Evolutionary conservation across 2,888 invertebrate species (phyloP).

Genomic region (Taphrorychus bicolor): DNA sequence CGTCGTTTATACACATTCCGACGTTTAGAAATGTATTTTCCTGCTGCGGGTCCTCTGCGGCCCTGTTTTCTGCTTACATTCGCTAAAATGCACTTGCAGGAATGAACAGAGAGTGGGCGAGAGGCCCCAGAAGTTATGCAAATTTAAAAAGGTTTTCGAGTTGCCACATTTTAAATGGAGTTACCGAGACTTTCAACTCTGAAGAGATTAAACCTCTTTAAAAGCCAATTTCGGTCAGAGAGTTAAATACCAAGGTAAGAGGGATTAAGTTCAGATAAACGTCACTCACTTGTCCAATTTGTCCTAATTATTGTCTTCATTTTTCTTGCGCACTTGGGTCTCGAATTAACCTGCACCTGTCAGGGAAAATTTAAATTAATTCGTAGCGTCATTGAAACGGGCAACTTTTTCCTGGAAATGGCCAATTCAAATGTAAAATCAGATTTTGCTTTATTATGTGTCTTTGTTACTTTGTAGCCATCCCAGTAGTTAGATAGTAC

Average conservation of each 20-base stretch:
- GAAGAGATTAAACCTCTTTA: constrained; percentile 29
- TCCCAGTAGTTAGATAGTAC: no score
- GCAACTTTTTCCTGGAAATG: no score
- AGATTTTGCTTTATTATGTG: no score
- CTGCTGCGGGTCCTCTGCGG: constrained; percentile 7
- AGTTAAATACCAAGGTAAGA: constrained; percentile 12
- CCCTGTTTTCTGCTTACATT: constrained; percentile 32
- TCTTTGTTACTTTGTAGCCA: no score
- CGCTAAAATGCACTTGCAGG: constrained; percentile 31
- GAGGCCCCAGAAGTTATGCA: constrained; percentile 33
- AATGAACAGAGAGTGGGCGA: constrained; percentile 27
- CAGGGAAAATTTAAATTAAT: neutral
- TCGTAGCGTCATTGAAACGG: neutral
- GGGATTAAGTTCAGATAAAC: constrained; percentile 20
- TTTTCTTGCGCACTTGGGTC: neutral
- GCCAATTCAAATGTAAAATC: neutral
- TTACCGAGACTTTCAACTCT: constrained; percentile 27
- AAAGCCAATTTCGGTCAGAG: constrained; percentile 28
- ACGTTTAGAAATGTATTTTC: constrained; percentile 14
- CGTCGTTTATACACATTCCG: constrained; percentile 11
- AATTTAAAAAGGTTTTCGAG: constrained; percentile 39
- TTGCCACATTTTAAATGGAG: constrained; percentile 37
- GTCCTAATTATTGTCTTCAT: constrained; percentile 5
- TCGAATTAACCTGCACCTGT: neutral
- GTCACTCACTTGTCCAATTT: constrained; percentile 13